These are phyloP conservation scores for Rhea pennata DNA, from an alignment of 2,113 vertebrate genomes.

Conservation along the genomic window DNA sequence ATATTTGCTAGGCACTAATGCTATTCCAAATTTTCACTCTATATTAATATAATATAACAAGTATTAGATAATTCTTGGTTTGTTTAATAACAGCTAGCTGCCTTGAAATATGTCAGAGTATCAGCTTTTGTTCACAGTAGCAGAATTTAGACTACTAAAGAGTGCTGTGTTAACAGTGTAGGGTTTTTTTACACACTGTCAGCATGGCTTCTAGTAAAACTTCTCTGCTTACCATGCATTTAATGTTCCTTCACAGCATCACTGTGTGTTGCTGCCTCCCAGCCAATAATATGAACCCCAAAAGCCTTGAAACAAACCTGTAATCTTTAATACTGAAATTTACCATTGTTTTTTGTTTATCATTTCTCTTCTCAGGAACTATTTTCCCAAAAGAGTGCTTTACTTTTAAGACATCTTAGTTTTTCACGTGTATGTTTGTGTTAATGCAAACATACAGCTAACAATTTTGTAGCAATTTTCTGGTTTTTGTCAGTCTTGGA, in stretches of 20 bases:
- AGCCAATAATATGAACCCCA: not conserved
- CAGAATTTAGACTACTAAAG: not conserved
- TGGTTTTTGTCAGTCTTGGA: not conserved
- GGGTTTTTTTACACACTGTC: not conserved
- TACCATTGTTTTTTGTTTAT: not conserved
- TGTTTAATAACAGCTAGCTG: not conserved
- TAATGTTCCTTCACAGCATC: not conserved
- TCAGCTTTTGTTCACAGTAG: constrained; percentile 1
- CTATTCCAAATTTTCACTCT: not conserved
- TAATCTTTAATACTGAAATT: not conserved
- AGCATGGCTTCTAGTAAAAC: not conserved
- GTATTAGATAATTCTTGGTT: not conserved
- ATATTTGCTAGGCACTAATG: not conserved
- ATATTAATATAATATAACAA: not conserved
- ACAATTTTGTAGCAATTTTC: accelerated
- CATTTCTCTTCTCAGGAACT: not conserved
- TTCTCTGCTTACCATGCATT: accelerated
- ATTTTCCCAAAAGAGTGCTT: not conserved
- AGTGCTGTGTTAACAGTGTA: not conserved
- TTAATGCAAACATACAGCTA: not conserved
- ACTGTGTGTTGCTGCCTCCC: not conserved
- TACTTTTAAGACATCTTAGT: not conserved
- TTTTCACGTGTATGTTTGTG: not conserved
- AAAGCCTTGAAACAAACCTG: not conserved
- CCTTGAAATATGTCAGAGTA: not conserved